Evolutionary conservation across 2,797 vertebrate genomes (phyloP).

Genomic region (Catamblyrhynchus diadema): DNA sequence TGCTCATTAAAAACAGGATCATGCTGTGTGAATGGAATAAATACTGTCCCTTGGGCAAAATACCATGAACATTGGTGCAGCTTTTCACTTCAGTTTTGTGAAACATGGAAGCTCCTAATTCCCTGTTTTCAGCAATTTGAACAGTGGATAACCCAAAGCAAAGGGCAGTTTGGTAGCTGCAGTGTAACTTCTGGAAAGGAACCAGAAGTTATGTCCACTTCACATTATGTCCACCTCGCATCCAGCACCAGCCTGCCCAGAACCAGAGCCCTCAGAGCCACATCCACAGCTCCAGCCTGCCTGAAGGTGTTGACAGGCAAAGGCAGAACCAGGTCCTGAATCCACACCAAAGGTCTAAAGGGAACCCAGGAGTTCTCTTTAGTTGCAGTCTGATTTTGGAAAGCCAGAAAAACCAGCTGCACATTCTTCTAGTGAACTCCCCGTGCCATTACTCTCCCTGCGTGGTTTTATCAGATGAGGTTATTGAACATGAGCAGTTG

Average conservation of each 20-base stretch:
- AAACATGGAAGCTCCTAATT: background rate
- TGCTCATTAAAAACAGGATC: conserved; percentile 23
- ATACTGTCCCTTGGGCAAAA: background rate
- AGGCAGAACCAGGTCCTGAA: background rate
- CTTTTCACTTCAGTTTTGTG: background rate
- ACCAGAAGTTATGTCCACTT: accelerated
- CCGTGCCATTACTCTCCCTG: background rate
- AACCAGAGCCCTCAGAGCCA: background rate
- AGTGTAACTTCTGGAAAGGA: background rate
- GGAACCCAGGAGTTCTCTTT: background rate
- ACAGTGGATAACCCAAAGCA: background rate
- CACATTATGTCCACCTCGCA: accelerated
- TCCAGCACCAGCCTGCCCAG: background rate
- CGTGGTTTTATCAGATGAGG: background rate
- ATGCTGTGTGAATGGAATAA: background rate
- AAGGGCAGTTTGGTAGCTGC: background rate
- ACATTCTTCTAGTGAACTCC: background rate
- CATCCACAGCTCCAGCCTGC: background rate
- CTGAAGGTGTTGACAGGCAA: background rate
- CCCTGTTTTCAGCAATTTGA: background rate
- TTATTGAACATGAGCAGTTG: conserved; percentile 5
- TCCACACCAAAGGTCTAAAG: background rate
- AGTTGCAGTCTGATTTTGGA: background rate
- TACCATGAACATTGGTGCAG: background rate
- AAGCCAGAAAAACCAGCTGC: conserved; percentile 41